Conservation (phyloP, 1,140 invertebrate genomes). For the Achroia grisella region DNA sequence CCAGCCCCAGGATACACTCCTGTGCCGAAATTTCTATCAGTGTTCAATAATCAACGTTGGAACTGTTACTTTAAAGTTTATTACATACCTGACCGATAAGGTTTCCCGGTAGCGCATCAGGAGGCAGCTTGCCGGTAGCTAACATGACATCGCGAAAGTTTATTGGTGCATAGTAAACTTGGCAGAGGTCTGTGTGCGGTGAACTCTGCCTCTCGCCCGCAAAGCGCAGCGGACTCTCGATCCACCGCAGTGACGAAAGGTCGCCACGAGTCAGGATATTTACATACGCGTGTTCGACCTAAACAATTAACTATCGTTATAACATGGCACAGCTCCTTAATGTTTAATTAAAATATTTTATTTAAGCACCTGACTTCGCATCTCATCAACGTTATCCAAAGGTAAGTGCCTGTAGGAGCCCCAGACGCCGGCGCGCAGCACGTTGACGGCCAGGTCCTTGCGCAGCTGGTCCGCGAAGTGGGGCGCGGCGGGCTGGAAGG, state of each 20-base stretch:
- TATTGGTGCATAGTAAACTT: slow-evolving; percentile 93
- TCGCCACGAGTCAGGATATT: slow-evolving; percentile 93
- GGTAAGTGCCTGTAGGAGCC: slow-evolving; percentile 89
- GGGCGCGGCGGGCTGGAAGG: slow-evolving; percentile 75
- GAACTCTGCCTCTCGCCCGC: slow-evolving; percentile 53
- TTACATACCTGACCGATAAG: slow-evolving; percentile 75
- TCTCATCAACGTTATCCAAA: slow-evolving; percentile 74
- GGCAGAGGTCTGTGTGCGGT: slow-evolving; percentile 79
- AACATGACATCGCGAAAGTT: slow-evolving; percentile 99
- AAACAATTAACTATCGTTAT: too few species aligned
- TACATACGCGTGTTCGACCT: slow-evolving; percentile 92
- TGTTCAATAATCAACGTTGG: too few species aligned
- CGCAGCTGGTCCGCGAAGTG: slow-evolving; percentile 78
- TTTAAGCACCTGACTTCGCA: slow-evolving; percentile 75
- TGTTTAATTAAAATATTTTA: too few species aligned
- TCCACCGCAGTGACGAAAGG: slow-evolving; percentile 93
- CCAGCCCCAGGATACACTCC: slow-evolving; percentile 95
- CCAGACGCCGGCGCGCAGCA: slow-evolving; percentile 86
- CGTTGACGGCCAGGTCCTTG: slow-evolving; percentile 89
- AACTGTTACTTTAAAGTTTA: too few species aligned
- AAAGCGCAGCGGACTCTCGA: slow-evolving; percentile 87
- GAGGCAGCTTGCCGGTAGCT: slow-evolving; percentile 95
- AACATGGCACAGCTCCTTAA: too few species aligned
- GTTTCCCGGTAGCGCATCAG: slow-evolving; percentile 93
- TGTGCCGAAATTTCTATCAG: slow-evolving; percentile 69